phyloP scores from a whole-genome alignment of 2,797 vertebrate species.

The Ambastaia sidthimunki region DNA sequence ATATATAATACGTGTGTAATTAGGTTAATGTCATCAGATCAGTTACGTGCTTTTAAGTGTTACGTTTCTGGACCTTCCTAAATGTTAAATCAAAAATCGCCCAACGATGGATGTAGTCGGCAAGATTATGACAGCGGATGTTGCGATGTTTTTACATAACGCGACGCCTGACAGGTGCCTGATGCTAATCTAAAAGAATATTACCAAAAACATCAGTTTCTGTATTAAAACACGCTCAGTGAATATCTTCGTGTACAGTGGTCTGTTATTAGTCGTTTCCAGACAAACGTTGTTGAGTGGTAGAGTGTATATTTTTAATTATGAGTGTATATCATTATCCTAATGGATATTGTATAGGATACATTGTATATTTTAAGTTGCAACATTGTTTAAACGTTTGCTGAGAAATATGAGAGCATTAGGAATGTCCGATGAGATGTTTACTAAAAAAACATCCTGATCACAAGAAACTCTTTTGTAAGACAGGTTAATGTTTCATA shows the following conservation, averaged over 20 bases:
- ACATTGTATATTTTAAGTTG: too few relatives aligned
- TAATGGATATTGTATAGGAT: too few relatives aligned
- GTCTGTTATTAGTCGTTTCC: not conserved
- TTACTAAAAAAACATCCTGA: too few relatives aligned
- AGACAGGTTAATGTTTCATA: not conserved
- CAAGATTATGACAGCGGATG: conserved; percentile 45
- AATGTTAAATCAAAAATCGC: not conserved
- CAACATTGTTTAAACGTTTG: too few relatives aligned
- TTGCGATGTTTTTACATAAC: conserved; percentile 59
- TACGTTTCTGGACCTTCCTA: not conserved
- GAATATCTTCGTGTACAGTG: not conserved
- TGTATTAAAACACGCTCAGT: not conserved
- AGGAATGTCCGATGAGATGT: too few relatives aligned
- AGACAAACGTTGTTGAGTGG: too few relatives aligned
- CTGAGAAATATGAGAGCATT: too few relatives aligned
- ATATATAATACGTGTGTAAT: not conserved
- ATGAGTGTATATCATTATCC: too few relatives aligned
- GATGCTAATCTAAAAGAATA: not conserved
- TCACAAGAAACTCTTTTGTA: not conserved
- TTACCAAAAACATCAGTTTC: not conserved
- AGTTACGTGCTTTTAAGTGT: not conserved
- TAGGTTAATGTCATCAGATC: not conserved
- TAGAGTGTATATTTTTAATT: too few relatives aligned
- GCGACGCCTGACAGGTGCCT: conserved; percentile 22
- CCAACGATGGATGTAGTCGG: conserved; percentile 8